Conservation (phyloP, 2,113 vertebrate genomes). For the rat (Rattus norvegicus) region GRCr8 NC_086027.1:31327001-31327500, state of each 20-base stretch:
- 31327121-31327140: slow-evolving; percentile 77
- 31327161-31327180: slow-evolving; percentile 82
- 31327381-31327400: slow-evolving; percentile 79
- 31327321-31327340: slow-evolving; percentile 88
- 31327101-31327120: slow-evolving; percentile 65
- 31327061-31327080: slow-evolving; percentile 88
- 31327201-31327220: slow-evolving; percentile 75
- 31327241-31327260: slow-evolving; percentile 73
- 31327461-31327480: slow-evolving; percentile 85
- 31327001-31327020: slow-evolving; percentile 68
- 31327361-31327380: slow-evolving; percentile 80
- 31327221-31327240: slow-evolving; percentile 69
- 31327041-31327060: slow-evolving; percentile 29
- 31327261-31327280: slow-evolving; percentile 67
- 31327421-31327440: slow-evolving; percentile 85
- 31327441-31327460: slow-evolving; percentile 82
- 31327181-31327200: slow-evolving; percentile 76
- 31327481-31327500: slow-evolving; percentile 83
- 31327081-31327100: slow-evolving; percentile 83
- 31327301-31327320: slow-evolving; percentile 76
- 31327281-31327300: slow-evolving; percentile 78
- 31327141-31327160: slow-evolving; percentile 75
- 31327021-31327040: slow-evolving; percentile 18
- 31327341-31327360: slow-evolving; percentile 81
- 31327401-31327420: slow-evolving; percentile 83